A percentile compares a stretch with the other conserved stretches of the same genome.
phyloP scores from a whole-genome alignment of 2,797 vertebrate species.

The Scarus forsteni region DNA sequence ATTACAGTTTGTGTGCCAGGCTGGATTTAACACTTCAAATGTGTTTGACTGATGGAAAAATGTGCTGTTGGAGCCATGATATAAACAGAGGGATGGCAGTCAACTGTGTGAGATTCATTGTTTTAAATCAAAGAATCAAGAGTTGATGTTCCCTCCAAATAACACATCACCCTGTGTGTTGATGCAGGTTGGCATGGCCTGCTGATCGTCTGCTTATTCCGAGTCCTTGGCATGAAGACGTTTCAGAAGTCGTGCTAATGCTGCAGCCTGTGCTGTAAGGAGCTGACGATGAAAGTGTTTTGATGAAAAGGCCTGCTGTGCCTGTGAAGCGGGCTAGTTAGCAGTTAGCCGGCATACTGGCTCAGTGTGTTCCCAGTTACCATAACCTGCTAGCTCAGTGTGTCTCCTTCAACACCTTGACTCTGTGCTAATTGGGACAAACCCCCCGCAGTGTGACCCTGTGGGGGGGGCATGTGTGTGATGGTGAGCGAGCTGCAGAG shows the following conservation, averaged over 20 bases:
- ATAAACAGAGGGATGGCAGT: slow-evolving; percentile 4
- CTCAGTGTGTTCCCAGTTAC: slow-evolving; percentile 72
- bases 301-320: slow-evolving; percentile 63
- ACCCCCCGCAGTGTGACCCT: slow-evolving; percentile 66
- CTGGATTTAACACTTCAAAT: neutral
- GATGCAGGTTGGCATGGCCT: slow-evolving; percentile 18
- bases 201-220: slow-evolving; percentile 39
- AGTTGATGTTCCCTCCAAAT: neutral
- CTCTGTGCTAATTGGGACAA: slow-evolving; percentile 76
- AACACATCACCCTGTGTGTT: slow-evolving; percentile 11
- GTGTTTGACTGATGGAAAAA: neutral
- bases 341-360: slow-evolving; percentile 69
- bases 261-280: slow-evolving; percentile 48
- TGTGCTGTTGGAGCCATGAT: neutral
- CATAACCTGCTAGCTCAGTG: slow-evolving; percentile 67
- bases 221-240: slow-evolving; percentile 34
- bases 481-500: slow-evolving; percentile 11
- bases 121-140: slow-evolving; percentile 4
- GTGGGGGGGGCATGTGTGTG: slow-evolving; percentile 38
- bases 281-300: slow-evolving; percentile 50
- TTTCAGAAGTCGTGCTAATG: slow-evolving; percentile 51
- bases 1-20: neutral
- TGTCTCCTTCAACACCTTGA: slow-evolving; percentile 71
- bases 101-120: slow-evolving; percentile 4
- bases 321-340: slow-evolving; percentile 72